Evolutionary conservation across 2,797 vertebrate species (phyloP).

Genomic region (Gallinago stenura): DNA sequence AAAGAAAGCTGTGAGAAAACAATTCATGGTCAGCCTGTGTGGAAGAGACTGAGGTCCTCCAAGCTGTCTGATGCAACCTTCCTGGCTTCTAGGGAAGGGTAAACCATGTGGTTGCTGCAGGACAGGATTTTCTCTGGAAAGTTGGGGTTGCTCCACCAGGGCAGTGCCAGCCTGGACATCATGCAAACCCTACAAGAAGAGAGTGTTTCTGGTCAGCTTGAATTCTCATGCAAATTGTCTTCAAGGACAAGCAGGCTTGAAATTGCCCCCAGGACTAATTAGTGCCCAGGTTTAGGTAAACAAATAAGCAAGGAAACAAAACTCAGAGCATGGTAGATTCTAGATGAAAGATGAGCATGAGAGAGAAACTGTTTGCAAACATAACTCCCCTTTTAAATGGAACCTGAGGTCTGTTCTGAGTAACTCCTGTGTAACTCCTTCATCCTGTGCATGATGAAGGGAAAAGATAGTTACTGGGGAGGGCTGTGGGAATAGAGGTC

Average conservation of each 20-base stretch:
- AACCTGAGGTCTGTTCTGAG: neutral
- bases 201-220: neutral
- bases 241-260: neutral
- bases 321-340: neutral
- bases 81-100: neutral
- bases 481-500: neutral
- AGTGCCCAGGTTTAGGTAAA: neutral
- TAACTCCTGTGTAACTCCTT: neutral
- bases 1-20: neutral
- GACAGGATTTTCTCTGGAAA: neutral
- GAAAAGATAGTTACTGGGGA: neutral
- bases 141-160: neutral
- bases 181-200: neutral
- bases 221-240: neutral
- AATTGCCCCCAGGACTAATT: neutral
- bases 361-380: neutral
- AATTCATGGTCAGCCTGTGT: neutral
- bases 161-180: neutral
- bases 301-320: neutral
- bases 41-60: neutral
- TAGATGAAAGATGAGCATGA: neutral
- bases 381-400: neutral
- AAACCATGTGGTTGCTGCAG: neutral
- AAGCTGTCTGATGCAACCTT: neutral
- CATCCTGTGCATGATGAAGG: rapidly evolving